A percentile compares a stretch with the other conserved stretches of the same genome.
These are phyloP conservation scores for Varanus salvator DNA, from an alignment of 2,113 vertebrate species.

Conservation along the genomic window DNA sequence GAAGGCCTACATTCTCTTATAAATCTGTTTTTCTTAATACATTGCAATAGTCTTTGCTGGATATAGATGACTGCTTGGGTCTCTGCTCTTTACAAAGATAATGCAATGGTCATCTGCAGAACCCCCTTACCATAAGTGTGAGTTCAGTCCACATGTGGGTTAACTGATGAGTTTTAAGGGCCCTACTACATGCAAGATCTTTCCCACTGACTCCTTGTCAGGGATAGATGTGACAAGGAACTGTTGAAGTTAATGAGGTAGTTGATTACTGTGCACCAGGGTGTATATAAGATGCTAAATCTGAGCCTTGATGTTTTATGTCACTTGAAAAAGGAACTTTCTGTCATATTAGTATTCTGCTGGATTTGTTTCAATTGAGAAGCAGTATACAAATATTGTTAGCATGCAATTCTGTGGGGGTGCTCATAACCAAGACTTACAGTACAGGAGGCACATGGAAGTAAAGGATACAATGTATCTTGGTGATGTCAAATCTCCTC, in stretches of 20 bases:
- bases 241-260: neutral
- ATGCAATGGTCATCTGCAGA: neutral
- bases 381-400: no score
- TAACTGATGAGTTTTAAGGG: neutral
- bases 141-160: neutral
- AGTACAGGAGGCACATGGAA: no score
- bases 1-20: no score
- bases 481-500: no score
- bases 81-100: neutral
- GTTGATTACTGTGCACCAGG: neutral
- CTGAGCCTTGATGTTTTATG: no score
- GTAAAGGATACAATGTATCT: no score
- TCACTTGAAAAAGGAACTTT: neutral
- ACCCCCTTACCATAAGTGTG: neutral
- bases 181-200: neutral
- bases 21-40: no score
- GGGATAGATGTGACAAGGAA: neutral
- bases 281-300: no score
- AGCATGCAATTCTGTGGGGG: no score
- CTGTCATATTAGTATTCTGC: neutral
- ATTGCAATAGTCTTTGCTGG: neutral
- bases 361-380: no score
- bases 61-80: neutral
- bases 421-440: no score
- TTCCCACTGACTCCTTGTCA: neutral